Conservation (phyloP, 1,140 invertebrate genomes). For the Wiebesia pumilae region DNA sequence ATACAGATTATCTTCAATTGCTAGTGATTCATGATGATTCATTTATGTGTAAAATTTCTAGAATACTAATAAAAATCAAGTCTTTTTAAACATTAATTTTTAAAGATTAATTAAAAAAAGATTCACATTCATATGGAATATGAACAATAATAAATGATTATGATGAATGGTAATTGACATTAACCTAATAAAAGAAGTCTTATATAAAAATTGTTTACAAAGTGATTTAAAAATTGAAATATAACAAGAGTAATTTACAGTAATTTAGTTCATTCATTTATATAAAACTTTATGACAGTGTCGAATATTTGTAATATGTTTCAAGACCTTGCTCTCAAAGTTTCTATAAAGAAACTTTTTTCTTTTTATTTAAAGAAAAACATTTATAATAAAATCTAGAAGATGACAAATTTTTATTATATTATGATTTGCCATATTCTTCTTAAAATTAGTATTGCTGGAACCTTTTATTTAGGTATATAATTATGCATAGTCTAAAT, state of each 20-base stretch:
- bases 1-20: background rate
- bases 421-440: too few relatives aligned
- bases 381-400: too few relatives aligned
- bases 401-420: too few relatives aligned
- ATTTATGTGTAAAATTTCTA: conserved; percentile 10
- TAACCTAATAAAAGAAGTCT: background rate
- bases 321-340: too few relatives aligned
- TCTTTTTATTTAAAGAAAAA: too few relatives aligned
- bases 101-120: background rate
- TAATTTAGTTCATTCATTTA: background rate
- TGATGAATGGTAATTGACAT: conserved; percentile 2
- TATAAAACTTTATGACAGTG: background rate
- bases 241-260: background rate
- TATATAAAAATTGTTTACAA: background rate
- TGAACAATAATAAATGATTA: background rate
- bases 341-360: too few relatives aligned
- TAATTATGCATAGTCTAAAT: too few relatives aligned
- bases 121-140: background rate
- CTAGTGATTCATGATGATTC: conserved; percentile 21
- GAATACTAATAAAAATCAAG: background rate
- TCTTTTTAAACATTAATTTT: background rate
- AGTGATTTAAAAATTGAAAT: conserved; percentile 8
- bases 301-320: background rate
- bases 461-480: too few relatives aligned
- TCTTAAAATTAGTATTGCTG: too few relatives aligned